A percentile compares a stretch with the other conserved stretches of the same genome.
Conservation (phyloP, 2,113 vertebrate species). For the Corydoras sp. region DNA sequence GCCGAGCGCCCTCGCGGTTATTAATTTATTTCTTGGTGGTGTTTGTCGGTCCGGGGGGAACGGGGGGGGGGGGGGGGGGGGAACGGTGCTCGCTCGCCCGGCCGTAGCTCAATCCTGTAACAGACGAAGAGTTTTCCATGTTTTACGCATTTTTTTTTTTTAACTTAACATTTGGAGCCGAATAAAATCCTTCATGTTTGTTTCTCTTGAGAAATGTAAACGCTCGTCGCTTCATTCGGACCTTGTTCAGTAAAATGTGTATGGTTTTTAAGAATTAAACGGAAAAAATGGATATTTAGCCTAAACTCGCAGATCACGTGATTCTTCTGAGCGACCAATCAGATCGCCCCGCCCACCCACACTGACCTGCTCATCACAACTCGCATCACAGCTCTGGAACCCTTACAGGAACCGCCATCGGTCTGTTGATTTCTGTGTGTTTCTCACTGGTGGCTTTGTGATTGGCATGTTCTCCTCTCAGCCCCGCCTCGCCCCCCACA, state of each 20-base stretch:
- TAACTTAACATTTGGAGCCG: slow-evolving; percentile 76
- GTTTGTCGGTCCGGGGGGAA: slow-evolving; percentile 57
- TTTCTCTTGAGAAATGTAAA: slow-evolving; percentile 80
- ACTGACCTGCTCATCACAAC: too few species aligned
- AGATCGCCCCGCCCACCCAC: too few species aligned
- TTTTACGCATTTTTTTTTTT: slow-evolving; percentile 68
- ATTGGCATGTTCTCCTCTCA: too few species aligned
- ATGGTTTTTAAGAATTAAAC: slow-evolving; percentile 80
- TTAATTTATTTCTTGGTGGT: slow-evolving; percentile 42
- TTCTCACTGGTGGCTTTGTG: too few species aligned
- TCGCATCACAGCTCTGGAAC: too few species aligned
- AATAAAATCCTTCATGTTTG: slow-evolving; percentile 73
- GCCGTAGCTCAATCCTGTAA: slow-evolving; percentile 75
- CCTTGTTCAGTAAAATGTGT: slow-evolving; percentile 77
- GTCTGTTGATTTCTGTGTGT: too few species aligned
- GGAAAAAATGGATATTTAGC: slow-evolving; percentile 69
- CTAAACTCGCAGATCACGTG: slow-evolving; percentile 50
- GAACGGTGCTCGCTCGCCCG: slow-evolving; percentile 56
- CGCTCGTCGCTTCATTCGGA: slow-evolving; percentile 79
- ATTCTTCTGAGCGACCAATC: too few species aligned
- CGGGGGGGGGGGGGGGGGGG: slow-evolving; percentile 52
- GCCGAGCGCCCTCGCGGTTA: slow-evolving; percentile 40
- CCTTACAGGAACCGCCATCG: too few species aligned
- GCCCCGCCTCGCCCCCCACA: too few species aligned
- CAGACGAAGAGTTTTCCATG: slow-evolving; percentile 76